phyloP scores from a whole-genome alignment of 2,113 vertebrate species.

The Crotalus viridis region DNA sequence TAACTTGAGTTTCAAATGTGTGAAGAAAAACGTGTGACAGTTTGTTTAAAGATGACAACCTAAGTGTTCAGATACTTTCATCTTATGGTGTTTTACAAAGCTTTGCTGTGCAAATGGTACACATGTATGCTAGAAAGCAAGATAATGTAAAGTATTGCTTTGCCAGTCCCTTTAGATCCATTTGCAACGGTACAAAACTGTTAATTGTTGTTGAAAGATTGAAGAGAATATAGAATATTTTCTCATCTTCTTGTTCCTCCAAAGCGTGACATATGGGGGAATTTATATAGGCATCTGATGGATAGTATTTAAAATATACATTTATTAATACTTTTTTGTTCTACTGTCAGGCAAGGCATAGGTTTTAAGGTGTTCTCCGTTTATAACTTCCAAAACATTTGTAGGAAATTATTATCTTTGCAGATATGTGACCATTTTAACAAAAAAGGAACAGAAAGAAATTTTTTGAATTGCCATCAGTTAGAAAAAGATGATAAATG shows the following conservation, averaged over 20 bases:
- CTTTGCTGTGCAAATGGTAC: constrained; percentile 55
- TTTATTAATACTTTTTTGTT: not conserved
- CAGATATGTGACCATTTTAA: not conserved
- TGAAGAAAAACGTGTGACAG: constrained; percentile 81
- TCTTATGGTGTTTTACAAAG: constrained; percentile 70
- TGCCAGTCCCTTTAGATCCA: constrained; percentile 29
- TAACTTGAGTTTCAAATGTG: constrained; percentile 84
- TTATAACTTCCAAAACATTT: constrained; percentile 1
- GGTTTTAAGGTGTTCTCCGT: constrained; percentile 9
- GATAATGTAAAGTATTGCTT: constrained; percentile 49
- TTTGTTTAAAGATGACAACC: constrained; percentile 83
- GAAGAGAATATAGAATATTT: constrained; percentile 18
- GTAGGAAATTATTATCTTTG: constrained; percentile 19
- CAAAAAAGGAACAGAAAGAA: not conserved
- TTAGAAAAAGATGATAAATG: constrained; percentile 35
- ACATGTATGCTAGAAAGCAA: constrained; percentile 49
- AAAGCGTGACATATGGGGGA: not conserved
- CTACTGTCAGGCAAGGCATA: not conserved
- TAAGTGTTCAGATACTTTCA: constrained; percentile 76
- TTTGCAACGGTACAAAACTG: constrained; percentile 27
- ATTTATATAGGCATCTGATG: not conserved
- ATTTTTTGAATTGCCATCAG: constrained; percentile 22
- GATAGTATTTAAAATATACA: not conserved
- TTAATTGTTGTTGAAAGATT: constrained; percentile 44
- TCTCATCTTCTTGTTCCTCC: not conserved